These are phyloP conservation scores for Gadus chalcogrammus DNA, from an alignment of 2,113 vertebrate genomes.

Conservation along the genomic window DNA sequence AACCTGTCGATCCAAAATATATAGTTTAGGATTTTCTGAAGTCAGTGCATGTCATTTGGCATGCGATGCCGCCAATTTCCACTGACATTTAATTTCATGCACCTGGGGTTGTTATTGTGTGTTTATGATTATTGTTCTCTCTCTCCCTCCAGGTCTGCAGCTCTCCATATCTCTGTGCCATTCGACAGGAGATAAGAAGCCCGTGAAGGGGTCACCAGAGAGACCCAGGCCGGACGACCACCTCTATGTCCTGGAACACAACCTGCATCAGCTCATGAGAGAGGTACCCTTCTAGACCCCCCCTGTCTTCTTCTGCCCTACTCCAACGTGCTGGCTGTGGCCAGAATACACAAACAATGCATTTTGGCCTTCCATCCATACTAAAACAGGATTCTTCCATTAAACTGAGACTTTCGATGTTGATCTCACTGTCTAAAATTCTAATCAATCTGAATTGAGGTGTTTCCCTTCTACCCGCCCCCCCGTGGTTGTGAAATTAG, in stretches of 20 bases:
- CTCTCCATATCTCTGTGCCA: constrained; percentile 95
- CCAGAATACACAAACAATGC: too few species aligned
- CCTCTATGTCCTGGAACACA: constrained; percentile 94
- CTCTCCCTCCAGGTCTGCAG: constrained; percentile 80
- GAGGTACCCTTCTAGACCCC: constrained; percentile 74
- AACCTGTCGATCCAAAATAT: too few species aligned
- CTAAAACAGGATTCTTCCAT: too few species aligned
- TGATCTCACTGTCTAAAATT: too few species aligned
- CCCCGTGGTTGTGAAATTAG: background rate
- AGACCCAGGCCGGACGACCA: constrained; percentile 89
- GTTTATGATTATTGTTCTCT: background rate
- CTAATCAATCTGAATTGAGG: too few species aligned
- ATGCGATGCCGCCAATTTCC: too few species aligned
- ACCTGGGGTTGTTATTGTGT: background rate
- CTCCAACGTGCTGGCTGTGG: too few species aligned
- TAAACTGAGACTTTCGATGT: too few species aligned
- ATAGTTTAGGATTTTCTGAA: too few species aligned
- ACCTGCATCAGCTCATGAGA: constrained; percentile 94
- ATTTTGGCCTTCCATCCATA: too few species aligned
- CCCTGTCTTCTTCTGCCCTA: background rate
- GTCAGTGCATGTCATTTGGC: too few species aligned
- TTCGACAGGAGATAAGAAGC: constrained; percentile 90
- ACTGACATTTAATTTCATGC: background rate
- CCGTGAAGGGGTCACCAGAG: constrained; percentile 78
- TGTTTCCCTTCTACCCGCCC: background rate